Evolutionary conservation across 2,888 invertebrate genomes (phyloP).

Genomic region (Theretra japonica): DNA sequence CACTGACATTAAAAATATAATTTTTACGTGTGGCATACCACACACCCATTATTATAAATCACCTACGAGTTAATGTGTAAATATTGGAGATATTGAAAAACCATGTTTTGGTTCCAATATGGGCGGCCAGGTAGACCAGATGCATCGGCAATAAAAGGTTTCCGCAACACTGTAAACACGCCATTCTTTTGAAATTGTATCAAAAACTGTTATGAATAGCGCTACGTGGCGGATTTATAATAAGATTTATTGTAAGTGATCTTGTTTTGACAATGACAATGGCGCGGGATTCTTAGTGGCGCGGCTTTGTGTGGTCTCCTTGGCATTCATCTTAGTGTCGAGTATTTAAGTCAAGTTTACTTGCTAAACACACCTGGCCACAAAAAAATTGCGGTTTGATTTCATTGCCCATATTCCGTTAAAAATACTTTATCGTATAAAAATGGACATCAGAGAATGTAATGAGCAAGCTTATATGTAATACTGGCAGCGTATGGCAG

Average conservation of each 20-base stretch:
- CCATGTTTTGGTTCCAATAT: constrained; percentile 12
- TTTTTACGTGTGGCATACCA: neutral
- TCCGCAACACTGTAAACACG: constrained; percentile 71
- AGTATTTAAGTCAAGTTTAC: constrained; percentile 68
- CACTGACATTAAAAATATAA: too few relatives aligned
- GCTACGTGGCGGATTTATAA: constrained; percentile 75
- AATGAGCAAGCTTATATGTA: too few relatives aligned
- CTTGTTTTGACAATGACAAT: constrained; percentile 83
- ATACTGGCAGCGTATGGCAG: too few relatives aligned
- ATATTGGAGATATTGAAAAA: neutral
- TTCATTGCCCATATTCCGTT: neutral
- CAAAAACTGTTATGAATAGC: constrained; percentile 69
- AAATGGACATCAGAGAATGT: too few relatives aligned
- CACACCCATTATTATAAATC: constrained; percentile 1
- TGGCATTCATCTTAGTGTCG: constrained; percentile 56
- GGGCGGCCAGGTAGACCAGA: constrained; percentile 64
- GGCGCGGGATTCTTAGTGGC: constrained; percentile 67
- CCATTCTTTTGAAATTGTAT: constrained; percentile 69
- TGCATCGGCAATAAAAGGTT: constrained; percentile 67
- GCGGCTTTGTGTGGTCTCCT: constrained; percentile 77
- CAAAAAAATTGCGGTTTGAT: constrained; percentile 40
- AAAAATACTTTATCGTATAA: neutral
- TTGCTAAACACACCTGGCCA: constrained; percentile 70
- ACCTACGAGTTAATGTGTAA: constrained; percentile 1
- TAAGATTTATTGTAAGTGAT: constrained; percentile 85